Evolutionary conservation across 2,888 invertebrate species (phyloP).

Genomic region (Ecliptopera silaceata): DNA sequence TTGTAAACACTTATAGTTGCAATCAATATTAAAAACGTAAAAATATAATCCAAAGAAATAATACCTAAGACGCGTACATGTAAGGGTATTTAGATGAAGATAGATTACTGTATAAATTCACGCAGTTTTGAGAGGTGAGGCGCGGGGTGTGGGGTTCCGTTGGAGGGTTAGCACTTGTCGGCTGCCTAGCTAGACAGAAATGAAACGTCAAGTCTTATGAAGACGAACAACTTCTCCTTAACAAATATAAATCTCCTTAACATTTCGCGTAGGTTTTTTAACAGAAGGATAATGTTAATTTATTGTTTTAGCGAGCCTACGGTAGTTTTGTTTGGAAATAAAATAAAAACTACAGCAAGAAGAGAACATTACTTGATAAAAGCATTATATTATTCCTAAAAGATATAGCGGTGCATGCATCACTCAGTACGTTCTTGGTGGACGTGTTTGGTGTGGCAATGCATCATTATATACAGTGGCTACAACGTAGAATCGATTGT

Average conservation of each 20-base stretch:
- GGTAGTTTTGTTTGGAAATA: constrained; percentile 27
- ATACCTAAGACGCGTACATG: too few species aligned
- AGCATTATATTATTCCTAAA: too few species aligned
- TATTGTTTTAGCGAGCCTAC: constrained; percentile 61
- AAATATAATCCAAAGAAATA: too few species aligned
- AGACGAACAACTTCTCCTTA: constrained; percentile 79
- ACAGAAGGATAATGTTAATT: constrained; percentile 67
- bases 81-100: constrained; percentile 5
- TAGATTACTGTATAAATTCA: constrained; percentile 15
- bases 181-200: constrained; percentile 75
- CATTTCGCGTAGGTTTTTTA: constrained; percentile 66
- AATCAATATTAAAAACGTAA: too few species aligned
- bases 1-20: too few species aligned
- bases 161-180: constrained; percentile 75
- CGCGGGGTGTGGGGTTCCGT: constrained; percentile 42
- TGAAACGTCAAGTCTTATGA: constrained; percentile 80
- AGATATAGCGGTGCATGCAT: too few species aligned
- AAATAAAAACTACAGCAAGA: background rate
- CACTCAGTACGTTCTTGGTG: too few species aligned
- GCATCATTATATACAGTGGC: too few species aligned
- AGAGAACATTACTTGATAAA: too few species aligned
- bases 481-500: too few species aligned
- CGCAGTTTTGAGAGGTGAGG: constrained; percentile 35
- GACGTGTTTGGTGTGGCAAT: too few species aligned
- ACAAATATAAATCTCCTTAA: constrained; percentile 79